Base-by-base conservation (phyloP, 2,113 vertebrate genomes). In the Cygnus atratus region DNA sequence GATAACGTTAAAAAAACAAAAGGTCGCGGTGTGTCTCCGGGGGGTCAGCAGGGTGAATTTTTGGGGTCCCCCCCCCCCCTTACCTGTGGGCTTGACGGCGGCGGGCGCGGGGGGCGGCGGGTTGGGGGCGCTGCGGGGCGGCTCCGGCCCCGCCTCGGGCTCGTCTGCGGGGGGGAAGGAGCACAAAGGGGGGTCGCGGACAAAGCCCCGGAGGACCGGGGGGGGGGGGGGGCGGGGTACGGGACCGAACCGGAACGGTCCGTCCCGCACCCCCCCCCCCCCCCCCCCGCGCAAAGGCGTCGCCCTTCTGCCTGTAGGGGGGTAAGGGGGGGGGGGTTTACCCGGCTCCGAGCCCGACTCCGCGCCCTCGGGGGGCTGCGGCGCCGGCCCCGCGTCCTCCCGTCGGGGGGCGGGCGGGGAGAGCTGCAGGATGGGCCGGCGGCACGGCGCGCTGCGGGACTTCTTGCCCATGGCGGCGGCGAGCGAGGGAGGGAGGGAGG, bases 401-500 rank as follows among this genome's bases (percentile, higher is more conserved):
- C 98, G 97, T 87, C 96, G 22, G 76, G 97, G 52, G 94, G 98
- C 99, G 1, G 99, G 98, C 2, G 99, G 99, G 8, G 99, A 99
- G 6, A 99, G 99, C 95, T 99, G 99, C 13, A 99, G 93, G 71
- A 99, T 99, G 7, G 99, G 99, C 96, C 99, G 98, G 19, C 99
- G 98, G 58, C 99, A 98, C 19, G 98, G 97, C 25, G 98, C 98
- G 37, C 91, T 82, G 88, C 98, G 98, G 22, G 98, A 98, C 94
- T 98, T 98, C 84, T 98, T 97, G 79, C 99, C 99, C 98, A 98
- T 99, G 97, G 83, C 86, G 95, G 94, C 88, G 82, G 88, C 39
- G 77, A 61, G 33, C 62, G 28, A 39, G 39, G 39, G 39, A 39
- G n/a, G 35, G 46, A 55, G 80, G 37, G 54, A 84, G 78, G 85